These are phyloP conservation scores for Gobiocypris rarus DNA, from an alignment of 2,113 vertebrate genomes.

Conservation along the genomic window DNA sequence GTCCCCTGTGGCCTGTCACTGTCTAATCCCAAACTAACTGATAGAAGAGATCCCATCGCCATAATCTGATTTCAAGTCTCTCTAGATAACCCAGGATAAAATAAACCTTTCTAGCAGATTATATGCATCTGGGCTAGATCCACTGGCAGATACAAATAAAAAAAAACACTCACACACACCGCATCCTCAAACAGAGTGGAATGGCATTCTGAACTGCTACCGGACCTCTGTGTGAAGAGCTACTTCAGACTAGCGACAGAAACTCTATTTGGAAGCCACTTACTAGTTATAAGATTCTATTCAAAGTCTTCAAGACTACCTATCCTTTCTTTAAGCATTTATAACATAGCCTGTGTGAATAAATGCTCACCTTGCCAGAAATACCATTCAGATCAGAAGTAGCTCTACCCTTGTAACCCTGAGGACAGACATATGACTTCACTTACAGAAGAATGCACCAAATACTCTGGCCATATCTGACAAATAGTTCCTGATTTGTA, in stretches of 20 bases:
- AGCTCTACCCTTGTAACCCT: background rate
- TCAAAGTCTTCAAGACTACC: background rate
- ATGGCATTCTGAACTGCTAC: slow-evolving; percentile 54
- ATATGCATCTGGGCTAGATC: slow-evolving; percentile 29
- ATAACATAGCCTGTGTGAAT: background rate
- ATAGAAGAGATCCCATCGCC: slow-evolving; percentile 31
- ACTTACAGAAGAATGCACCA: background rate
- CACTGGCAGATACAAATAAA: background rate
- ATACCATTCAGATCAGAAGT: background rate
- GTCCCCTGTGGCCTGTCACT: slow-evolving; percentile 5
- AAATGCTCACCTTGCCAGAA: background rate
- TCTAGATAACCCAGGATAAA: slow-evolving; percentile 26
- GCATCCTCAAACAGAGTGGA: background rate
- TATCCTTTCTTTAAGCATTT: background rate
- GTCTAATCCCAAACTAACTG: slow-evolving; percentile 33
- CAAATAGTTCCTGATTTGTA: background rate
- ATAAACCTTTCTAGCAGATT: slow-evolving; percentile 49
- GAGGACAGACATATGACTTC: background rate
- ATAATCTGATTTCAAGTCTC: slow-evolving; percentile 46
- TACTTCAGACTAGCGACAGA: slow-evolving; percentile 27
- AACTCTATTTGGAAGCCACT: background rate
- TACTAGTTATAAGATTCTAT: background rate
- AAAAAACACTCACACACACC: background rate
- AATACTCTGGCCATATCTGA: background rate
- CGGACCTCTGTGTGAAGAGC: slow-evolving; percentile 51